Base-by-base conservation (phyloP, 2,888 invertebrate genomes). In the Balanococcus diminutus region DNA sequence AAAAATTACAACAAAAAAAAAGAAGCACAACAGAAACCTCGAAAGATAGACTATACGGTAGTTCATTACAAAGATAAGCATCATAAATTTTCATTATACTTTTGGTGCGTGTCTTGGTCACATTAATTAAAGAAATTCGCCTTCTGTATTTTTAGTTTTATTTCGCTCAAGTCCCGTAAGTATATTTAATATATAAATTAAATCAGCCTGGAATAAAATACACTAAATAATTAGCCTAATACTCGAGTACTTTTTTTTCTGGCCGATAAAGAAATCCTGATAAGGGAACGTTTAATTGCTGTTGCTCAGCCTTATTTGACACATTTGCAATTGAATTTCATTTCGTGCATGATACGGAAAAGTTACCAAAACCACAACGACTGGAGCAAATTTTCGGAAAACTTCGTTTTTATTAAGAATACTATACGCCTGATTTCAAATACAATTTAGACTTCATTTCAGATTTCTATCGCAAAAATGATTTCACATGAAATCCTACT, bases 61-160 rank as follows among this genome's bases (percentile, higher is more conserved):
- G 31, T 79, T 79, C 36, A 79, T 79, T 32, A 79, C 36, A 36
- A 79, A 79, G 75, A 79, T 79, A 79, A 79, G 75, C 75, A 79
- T 79, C 75, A 36, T 79, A 79, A 79, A 79, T 79, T 79, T 79
- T 79, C 75, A 79, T 79, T 79, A 79, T 79, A 79, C 75, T 36
- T 79, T 79, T 79, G 75, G 75, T 79, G 75, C 75, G 75, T 79
- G 75, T 36, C 75, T 79, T 36, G 36, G 75, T 36, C 75, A 79
- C 75, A 79, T 79, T 79, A 79, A 79, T 79, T 79, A 79, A 79
- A 79, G 75, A 79, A 79, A 79, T 79, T 79, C 75, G 75, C 75
- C 75, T 79, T 79, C 75, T 79, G 75, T 79, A 79, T 79, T 79
- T 79, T 79, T 36, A 79, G 32, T 36, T 79, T 79, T 79, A 79